Evolutionary conservation across 2,113 vertebrate species (phyloP).

Genomic region (Bubo bubo): DNA sequence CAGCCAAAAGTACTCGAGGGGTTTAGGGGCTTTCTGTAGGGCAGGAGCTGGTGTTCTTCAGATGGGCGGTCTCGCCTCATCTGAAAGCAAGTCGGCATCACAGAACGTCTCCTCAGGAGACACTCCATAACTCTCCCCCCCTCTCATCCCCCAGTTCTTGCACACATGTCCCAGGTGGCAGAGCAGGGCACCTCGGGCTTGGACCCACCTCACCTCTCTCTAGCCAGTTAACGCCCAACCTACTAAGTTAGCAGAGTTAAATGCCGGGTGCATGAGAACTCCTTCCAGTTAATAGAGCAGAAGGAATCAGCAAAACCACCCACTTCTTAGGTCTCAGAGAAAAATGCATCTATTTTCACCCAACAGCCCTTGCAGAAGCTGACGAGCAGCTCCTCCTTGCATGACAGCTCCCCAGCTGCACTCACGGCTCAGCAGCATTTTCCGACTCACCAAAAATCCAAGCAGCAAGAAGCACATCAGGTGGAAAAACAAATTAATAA

Average conservation of each 20-base stretch:
- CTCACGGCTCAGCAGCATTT: background rate
- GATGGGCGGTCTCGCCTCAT: background rate
- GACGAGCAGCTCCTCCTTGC: fast-evolving
- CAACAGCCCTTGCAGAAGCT: background rate
- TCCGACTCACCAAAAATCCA: background rate
- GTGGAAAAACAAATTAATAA: background rate
- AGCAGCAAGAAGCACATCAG: background rate
- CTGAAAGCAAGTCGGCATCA: background rate
- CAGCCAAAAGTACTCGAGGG: background rate
- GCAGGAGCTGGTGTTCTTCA: background rate
- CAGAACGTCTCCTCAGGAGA: background rate
- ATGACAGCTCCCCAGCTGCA: background rate
- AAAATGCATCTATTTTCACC: background rate
- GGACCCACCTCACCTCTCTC: background rate
- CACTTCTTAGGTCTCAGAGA: background rate
- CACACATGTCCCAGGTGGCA: background rate
- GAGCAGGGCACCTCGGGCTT: background rate
- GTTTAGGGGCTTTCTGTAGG: background rate
- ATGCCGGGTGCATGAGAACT: background rate
- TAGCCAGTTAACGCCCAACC: background rate
- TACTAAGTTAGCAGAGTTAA: background rate
- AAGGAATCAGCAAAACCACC: conserved; percentile 4
- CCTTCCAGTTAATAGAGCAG: conserved; percentile 29
- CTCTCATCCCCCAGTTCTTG: background rate
- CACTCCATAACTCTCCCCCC: background rate